Base-by-base conservation (phyloP, 2,888 invertebrate species). In the Nemurella pictetii region DNA sequence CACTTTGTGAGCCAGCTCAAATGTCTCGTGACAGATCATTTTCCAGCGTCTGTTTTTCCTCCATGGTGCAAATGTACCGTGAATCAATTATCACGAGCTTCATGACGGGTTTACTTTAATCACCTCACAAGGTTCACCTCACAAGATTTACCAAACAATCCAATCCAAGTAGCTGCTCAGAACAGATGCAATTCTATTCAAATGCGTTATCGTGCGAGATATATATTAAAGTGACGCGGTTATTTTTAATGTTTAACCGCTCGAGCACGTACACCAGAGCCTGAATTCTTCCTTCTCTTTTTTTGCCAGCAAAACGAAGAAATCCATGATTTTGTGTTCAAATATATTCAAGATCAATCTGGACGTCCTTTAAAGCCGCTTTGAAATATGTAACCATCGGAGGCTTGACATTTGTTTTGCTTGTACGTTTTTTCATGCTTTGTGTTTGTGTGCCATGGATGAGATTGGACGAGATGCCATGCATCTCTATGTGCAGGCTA, bases 321-420 rank as follows among this genome's bases (percentile, higher is more conserved):
- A 36, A 80, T 80, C 80, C n/a, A n/a, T 80, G 80, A 35, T 30
- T 78, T 28, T 55, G 29, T 82, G 82, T 72, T 28, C 72, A 82
- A 55, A 82, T 82, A 26, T 72, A 82, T 82, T 82, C 82, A 72
- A 82, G 82, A 82, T 82, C 82, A 82, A 82, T 72, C 82, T 82
- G 72, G 55, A 35, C n/a, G 72, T 78, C 78, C 72, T 82, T 5
- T 27, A 55, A 26, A 82, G 82, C 82, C 72, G 82, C 72, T 80
- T 80, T 80, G 26, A 35, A 36, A 80, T 32, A 80, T 80, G 80
- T 80, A 35, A 35, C 35, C 80, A 80, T 26, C 32, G 80, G 25
- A 25, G 12, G 26, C 81, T 5, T 82, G 82, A 82, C 82, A 72
- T 82, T 82, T 28, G 82, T 55, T 72, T 82, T 20, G 36, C 12